phyloP scores from a whole-genome alignment of 2,888 invertebrate species.

The Oasisia sp. region DNA sequence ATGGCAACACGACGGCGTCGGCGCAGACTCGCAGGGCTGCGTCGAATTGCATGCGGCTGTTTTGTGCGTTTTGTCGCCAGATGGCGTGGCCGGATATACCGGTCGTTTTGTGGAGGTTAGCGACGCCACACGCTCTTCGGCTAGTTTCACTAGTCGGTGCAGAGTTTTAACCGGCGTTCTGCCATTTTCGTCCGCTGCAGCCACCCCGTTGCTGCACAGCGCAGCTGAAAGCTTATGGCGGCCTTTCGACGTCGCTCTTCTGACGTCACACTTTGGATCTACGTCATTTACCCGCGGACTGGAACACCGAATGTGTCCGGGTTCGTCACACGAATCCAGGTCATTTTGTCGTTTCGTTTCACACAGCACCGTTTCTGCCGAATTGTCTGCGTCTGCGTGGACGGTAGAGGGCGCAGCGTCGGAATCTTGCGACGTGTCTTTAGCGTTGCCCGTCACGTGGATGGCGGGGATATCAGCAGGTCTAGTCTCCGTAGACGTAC shows the following conservation, averaged over 20 bases:
- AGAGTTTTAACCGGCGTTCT: not conserved
- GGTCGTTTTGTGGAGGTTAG: not conserved
- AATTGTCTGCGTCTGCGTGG: not conserved
- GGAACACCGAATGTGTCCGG: not conserved
- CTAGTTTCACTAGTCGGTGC: not conserved
- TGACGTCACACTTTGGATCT: not conserved
- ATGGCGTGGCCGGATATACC: not conserved
- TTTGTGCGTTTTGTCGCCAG: slow-evolving; percentile 5
- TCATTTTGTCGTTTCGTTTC: not conserved
- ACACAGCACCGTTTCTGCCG: not conserved
- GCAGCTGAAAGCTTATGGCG: not conserved
- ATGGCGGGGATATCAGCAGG: not conserved
- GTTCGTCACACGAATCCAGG: not conserved
- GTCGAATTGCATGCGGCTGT: not conserved
- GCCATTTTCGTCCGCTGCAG: not conserved
- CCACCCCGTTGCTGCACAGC: not conserved
- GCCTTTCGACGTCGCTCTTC: not conserved
- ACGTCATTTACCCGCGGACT: not conserved
- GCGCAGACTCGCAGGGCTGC: not conserved
- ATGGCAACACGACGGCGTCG: slow-evolving; percentile 10
- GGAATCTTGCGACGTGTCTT: not conserved
- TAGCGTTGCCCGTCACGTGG: not conserved
- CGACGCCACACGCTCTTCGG: not conserved
- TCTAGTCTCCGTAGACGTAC: not conserved
- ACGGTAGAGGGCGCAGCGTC: not conserved